Conservation (phyloP, 2,113 vertebrate genomes). For the Spea bombifrons region DNA sequence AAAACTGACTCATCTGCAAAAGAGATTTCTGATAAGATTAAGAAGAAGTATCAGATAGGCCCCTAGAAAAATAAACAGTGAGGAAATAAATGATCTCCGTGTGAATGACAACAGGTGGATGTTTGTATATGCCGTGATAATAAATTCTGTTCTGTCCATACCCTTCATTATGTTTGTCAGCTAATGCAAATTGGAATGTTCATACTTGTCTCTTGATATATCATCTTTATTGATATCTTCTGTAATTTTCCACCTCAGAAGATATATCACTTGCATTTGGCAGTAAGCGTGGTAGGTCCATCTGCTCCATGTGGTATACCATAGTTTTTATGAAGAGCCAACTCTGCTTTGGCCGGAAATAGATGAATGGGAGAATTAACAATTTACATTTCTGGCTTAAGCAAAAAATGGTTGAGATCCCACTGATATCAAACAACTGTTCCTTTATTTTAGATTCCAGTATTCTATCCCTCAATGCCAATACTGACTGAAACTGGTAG, state of each 20-base stretch:
- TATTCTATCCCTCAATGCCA: constrained; percentile 21
- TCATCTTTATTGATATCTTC: neutral
- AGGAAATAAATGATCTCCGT: too few species aligned
- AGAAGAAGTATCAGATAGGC: too few species aligned
- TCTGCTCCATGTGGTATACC: constrained; percentile 41
- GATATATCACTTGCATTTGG: constrained; percentile 16
- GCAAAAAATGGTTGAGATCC: constrained; percentile 27
- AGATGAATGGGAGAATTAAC: constrained; percentile 37
- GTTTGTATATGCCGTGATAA: too few species aligned
- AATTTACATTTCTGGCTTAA: constrained; percentile 44
- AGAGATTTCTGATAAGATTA: too few species aligned
- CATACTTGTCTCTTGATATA: too few species aligned
- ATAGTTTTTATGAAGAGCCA: constrained; percentile 45
- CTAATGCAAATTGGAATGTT: too few species aligned
- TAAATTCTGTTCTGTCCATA: neutral
- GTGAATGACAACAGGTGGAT: too few species aligned
- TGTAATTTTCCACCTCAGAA: constrained; percentile 39
- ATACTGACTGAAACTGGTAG: constrained; percentile 18
- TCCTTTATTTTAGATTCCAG: constrained; percentile 45
- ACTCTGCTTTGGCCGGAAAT: constrained; percentile 42
- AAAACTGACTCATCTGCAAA: too few species aligned
- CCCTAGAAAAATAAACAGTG: too few species aligned
- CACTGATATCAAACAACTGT: constrained; percentile 47
- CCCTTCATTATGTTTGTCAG: neutral
- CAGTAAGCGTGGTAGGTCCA: constrained; percentile 31